phyloP scores from a whole-genome alignment of 2,797 vertebrate species.

The Typhlichthys eigenmanni region DNA sequence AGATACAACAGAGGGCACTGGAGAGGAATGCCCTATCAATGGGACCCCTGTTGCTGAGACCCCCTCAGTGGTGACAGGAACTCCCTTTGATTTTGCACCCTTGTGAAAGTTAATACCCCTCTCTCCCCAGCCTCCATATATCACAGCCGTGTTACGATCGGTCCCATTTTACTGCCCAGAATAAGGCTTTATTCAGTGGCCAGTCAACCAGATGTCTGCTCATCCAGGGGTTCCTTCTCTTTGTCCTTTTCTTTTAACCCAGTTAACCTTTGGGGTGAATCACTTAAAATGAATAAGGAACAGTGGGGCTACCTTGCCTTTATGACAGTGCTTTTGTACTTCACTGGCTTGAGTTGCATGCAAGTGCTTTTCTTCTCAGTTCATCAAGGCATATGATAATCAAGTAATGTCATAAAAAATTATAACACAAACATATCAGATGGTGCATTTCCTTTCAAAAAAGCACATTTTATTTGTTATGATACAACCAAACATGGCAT shows the following conservation, averaged over 20 bases:
- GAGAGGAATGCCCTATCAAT: conserved; percentile 75
- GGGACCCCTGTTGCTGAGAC: conserved; percentile 76
- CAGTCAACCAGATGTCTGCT: conserved; percentile 78
- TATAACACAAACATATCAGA: conserved; percentile 3
- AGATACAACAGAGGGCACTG: conserved; percentile 68
- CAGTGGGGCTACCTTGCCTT: conserved; percentile 25
- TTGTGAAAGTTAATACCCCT: conserved; percentile 80
- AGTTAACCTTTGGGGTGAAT: conserved; percentile 63
- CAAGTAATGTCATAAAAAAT: background rate
- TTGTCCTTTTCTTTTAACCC: conserved; percentile 56
- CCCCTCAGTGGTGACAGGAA: conserved; percentile 75
- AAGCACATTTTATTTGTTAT: conserved; percentile 79
- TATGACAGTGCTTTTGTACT: background rate
- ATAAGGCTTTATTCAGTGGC: conserved; percentile 72
- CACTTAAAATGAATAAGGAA: conserved; percentile 29
- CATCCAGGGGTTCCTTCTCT: conserved; percentile 72
- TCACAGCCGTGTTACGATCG: conserved; percentile 73
- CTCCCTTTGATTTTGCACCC: conserved; percentile 83
- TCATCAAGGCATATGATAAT: too few species aligned
- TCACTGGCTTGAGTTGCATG: too few species aligned
- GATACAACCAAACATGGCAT: conserved; percentile 74
- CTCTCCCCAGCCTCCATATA: conserved; percentile 66
- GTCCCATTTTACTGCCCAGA: conserved; percentile 68
- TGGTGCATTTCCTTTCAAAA: conserved; percentile 59
- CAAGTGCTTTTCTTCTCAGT: too few species aligned